Evolutionary conservation across 2,888 invertebrate genomes (phyloP), one percentile per base, ranked within the genome.

Genomic region (Tinea semifulvella): DNA sequence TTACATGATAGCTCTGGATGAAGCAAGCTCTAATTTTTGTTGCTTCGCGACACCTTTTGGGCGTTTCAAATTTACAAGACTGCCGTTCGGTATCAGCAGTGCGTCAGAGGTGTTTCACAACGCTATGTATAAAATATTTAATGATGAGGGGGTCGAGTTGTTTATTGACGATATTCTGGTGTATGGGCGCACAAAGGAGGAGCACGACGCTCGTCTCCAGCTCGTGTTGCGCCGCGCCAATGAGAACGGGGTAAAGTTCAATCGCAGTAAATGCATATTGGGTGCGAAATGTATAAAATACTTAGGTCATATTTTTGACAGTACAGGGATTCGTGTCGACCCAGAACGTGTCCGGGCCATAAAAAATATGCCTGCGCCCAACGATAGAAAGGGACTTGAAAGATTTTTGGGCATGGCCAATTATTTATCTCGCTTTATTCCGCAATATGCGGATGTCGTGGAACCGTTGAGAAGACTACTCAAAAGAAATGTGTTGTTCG

Each of bases 71-170:
- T 45, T 39, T 39, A 18, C 39, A 25, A 26, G 45, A 16, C 6
- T 45, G 5, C 45, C 45, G n/a, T 45, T 45, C 26, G 38, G 45
- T 3, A 22, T 45, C 3, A 8, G 6, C 10, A 16, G 38, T 7
- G 45, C 45, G 17, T 19, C 45, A 38, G 47, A 50, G 42, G 40
- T 50, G 5, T 47, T 50, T 45, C 48, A 50, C 18, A 43, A 47
- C 14, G 46, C 44, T 36, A 50, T 50, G 48, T 20, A 11, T 8
- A 50, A 49, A 46, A 47, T 48, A 13, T 50, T 50, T 39, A 26
- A 20, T 5, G 47, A 35, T 28, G 19, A 43, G 17, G 49, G 47
- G 2, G 48, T 49, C 5, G 48, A 38, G 16, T 26, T 48, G 1
- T 36, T 38, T 36, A 19, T 45, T 3, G 48, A 50, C 25, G 46